These are phyloP conservation scores for Diachasma alloeum DNA, from an alignment of 1,140 invertebrate genomes.

Conservation along the genomic window DNA sequence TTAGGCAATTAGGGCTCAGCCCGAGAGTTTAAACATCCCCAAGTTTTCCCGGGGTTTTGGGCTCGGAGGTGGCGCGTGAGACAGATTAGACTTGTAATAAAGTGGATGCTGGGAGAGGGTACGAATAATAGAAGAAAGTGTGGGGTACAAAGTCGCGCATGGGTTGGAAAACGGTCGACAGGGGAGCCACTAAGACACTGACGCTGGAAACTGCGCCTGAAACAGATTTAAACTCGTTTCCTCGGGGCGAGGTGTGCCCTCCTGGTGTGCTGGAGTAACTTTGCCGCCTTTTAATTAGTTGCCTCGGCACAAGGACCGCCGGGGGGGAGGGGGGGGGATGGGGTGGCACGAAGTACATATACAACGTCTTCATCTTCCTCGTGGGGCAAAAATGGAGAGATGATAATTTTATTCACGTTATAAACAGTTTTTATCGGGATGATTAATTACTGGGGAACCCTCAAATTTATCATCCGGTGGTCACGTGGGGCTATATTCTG, in stretches of 20 bases:
- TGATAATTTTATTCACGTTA: constrained; percentile 8
- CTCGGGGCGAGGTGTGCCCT: constrained; percentile 39
- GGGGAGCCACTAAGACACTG: constrained; percentile 64
- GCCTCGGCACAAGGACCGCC: constrained; percentile 27
- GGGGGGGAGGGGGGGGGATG: not conserved
- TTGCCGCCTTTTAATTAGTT: constrained; percentile 64
- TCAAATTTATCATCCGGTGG: not conserved
- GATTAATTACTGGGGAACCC: constrained; percentile 14
- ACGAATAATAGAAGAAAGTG: not conserved
- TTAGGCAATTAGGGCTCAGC: not conserved
- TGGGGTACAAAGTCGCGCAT: not conserved
- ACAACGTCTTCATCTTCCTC: not conserved
- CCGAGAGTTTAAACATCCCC: not conserved
- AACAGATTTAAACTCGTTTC: constrained; percentile 66
- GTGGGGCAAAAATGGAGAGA: not conserved
- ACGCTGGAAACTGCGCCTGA: constrained; percentile 57
- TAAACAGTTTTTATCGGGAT: constrained; percentile 20
- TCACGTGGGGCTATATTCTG: not conserved
- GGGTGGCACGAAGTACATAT: not conserved
- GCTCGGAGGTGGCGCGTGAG: constrained; percentile 39
- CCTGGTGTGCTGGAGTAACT: constrained; percentile 38
- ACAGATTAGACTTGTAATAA: constrained; percentile 62
- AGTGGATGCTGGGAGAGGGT: constrained; percentile 49
- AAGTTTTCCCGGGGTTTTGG: not conserved
- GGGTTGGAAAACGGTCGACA: constrained; percentile 58